Conservation (phyloP, 2,113 vertebrate genomes). For the Cervus canadensis region DNA sequence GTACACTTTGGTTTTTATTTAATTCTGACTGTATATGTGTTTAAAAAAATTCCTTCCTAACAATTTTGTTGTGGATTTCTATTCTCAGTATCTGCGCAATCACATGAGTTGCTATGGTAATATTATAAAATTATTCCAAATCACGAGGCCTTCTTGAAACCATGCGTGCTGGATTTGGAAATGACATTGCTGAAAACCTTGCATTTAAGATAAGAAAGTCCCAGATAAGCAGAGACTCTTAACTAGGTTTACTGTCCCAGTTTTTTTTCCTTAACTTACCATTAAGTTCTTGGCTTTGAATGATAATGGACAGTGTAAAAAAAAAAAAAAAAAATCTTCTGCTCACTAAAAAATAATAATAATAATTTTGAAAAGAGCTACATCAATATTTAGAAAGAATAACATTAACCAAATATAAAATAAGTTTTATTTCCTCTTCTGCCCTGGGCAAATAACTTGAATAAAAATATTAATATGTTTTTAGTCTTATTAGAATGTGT, state of each 20-base stretch:
- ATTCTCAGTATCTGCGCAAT: constrained; percentile 30
- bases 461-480: neutral
- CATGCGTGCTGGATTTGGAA: neutral
- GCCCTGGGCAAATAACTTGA: neutral
- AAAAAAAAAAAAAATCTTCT: neutral
- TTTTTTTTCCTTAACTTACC: neutral
- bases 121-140: constrained; percentile 63
- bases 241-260: neutral
- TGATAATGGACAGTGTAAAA: neutral
- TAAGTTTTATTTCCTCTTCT: neutral
- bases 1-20: neutral
- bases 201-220: constrained; percentile 11
- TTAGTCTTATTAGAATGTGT: neutral
- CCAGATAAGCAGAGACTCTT: neutral
- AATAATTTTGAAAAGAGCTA: neutral
- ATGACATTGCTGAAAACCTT: constrained; percentile 18
- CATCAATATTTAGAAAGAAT: neutral
- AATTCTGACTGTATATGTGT: neutral
- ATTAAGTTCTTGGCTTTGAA: neutral
- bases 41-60: neutral
- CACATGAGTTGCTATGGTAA: constrained; percentile 61
- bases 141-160: constrained; percentile 27
- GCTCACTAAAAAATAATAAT: neutral
- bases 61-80: constrained; percentile 26
- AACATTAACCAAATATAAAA: neutral